Evolutionary conservation across 2,113 vertebrate genomes (phyloP).

Genomic region (Larimichthys polyactis): DNA sequence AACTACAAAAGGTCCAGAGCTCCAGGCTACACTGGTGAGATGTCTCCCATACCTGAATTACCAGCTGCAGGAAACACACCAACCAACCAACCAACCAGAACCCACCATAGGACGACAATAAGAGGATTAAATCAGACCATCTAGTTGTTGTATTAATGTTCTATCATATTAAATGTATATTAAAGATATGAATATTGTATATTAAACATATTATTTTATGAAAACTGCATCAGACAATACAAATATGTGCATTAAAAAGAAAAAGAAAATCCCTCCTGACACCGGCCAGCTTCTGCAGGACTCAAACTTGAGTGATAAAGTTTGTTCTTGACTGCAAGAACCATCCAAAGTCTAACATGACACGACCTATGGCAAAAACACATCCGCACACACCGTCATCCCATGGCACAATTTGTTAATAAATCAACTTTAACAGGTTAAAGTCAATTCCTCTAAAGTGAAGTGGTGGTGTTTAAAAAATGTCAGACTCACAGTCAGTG

Average conservation of each 20-base stretch:
- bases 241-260: too few species aligned
- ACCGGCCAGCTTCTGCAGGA: not conserved
- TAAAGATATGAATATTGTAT: too few species aligned
- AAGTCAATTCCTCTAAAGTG: not conserved
- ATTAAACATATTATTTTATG: not conserved
- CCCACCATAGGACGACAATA: too few species aligned
- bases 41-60: too few species aligned
- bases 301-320: not conserved
- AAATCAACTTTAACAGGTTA: not conserved
- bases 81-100: too few species aligned
- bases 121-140: too few species aligned
- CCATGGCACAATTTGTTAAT: not conserved
- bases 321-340: not conserved
- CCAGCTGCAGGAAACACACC: too few species aligned
- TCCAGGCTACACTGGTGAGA: too few species aligned
- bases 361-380: not conserved
- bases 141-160: too few species aligned
- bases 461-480: constrained; percentile 5
- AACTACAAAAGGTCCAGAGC: too few species aligned
- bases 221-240: not conserved
- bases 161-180: too few species aligned
- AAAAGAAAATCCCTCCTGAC: too few species aligned
- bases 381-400: not conserved
- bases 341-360: not conserved
- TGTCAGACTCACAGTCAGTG: constrained; percentile 1